Evolutionary conservation across 2,797 vertebrate genomes (phyloP), one percentile per base, ranked within the genome.

Genomic region (Cacajao melanocephalus): DNA sequence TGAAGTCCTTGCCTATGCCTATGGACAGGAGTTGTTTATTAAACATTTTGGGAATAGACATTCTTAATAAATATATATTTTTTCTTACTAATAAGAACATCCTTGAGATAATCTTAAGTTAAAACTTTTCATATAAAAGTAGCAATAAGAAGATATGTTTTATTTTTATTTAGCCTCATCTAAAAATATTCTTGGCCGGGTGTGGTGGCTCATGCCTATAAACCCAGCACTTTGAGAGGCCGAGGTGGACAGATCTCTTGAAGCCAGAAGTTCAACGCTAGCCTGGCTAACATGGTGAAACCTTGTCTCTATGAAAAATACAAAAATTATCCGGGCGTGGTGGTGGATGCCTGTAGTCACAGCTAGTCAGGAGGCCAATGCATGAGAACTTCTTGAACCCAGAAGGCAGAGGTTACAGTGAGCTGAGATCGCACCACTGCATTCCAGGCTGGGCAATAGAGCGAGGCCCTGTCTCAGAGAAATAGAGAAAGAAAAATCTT

Each of bases 81-180:
- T 64, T 64, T n/a, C 61, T 64, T 64, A 33, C 61, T 64, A n/a
- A 75, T 64, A 39, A 84, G 41, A 22, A 81, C 30, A 81, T 61
- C 30, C 41, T 96, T 83, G 72, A 92, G 58, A n/a, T 92, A 89
- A 33, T 80, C 36, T 55, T 88, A 94, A 84, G 26, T 55, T 93
- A 94, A 84, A 28, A 50, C 50, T 67, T 72, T 67, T 73, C 46
- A 73, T 12, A 15, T 46, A 55, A 95, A 80, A 93, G 48, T 30
- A 93, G 20, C 79, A 58, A 36, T 50, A 87, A 87, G 67, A 11
- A 90, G 20, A 26, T 88, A 50, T 20, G 58, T 67, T 73, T 58
- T 57, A 17, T 88, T 94, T 94, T 85, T 70, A 46, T 95, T 28
- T 91, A 91, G 81, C 11, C 30, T 94, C 52, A 64, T 88, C 90